These are phyloP conservation scores for Chiloscyllium punctatum DNA, from an alignment of 2,797 vertebrate species.

Conservation along the genomic window DNA sequence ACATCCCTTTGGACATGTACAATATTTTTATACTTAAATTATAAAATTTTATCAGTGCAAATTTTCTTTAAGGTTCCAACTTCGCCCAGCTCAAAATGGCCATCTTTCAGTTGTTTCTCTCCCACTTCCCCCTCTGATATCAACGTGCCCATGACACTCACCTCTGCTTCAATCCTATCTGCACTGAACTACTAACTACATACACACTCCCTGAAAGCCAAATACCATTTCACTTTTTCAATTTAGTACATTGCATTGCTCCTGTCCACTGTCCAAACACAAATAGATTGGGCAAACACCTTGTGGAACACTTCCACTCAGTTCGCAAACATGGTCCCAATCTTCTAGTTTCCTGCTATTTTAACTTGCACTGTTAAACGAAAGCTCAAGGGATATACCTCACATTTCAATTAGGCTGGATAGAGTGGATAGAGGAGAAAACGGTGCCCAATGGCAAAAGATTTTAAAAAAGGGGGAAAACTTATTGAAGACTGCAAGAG, in stretches of 20 bases:
- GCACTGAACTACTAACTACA: not conserved
- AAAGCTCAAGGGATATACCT: too few relatives aligned
- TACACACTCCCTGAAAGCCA: not conserved
- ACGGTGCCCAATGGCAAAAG: too few relatives aligned
- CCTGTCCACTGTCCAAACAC: not conserved
- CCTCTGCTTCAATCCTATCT: not conserved
- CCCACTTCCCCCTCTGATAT: not conserved
- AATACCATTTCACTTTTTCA: not conserved
- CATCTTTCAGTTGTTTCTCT: not conserved
- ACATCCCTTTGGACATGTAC: not conserved
- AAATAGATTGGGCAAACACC: not conserved
- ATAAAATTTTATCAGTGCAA: not conserved
- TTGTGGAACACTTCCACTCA: not conserved
- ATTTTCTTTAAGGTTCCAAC: not conserved
- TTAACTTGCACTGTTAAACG: not conserved
- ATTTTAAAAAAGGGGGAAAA: too few relatives aligned
- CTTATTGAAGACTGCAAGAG: too few relatives aligned
- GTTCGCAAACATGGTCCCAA: not conserved
- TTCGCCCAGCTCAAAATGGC: too few relatives aligned
- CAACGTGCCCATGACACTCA: not conserved
- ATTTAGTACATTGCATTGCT: not conserved
- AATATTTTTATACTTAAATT: not conserved
- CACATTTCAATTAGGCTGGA: too few relatives aligned
- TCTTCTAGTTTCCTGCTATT: not conserved
- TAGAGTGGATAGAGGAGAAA: too few relatives aligned